A percentile compares a stretch with the other conserved stretches of the same genome.
phyloP scores from a whole-genome alignment of 2,797 vertebrate species.

The Avahi laniger region DNA sequence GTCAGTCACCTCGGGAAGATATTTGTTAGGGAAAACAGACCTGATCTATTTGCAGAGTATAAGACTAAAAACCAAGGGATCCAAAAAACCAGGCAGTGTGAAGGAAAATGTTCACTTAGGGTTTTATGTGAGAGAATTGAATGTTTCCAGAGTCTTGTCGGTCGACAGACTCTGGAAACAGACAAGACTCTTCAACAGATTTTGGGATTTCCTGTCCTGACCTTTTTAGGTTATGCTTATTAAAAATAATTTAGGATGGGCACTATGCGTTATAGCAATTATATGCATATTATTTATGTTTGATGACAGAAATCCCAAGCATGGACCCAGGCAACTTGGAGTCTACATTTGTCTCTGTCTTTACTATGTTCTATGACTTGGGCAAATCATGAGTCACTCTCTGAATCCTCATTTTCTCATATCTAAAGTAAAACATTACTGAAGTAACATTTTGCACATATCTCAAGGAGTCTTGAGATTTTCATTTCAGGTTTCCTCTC shows the following conservation, averaged over 20 bases:
- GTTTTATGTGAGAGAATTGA: neutral
- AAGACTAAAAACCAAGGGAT: neutral
- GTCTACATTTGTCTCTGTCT: neutral
- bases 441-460: neutral
- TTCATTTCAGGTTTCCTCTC: neutral
- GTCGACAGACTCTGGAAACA: too few relatives aligned
- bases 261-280: neutral
- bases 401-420: neutral
- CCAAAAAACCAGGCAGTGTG: neutral
- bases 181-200: neutral
- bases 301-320: neutral
- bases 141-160: neutral
- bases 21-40: neutral
- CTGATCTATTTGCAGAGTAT: neutral
- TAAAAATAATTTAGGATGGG: neutral
- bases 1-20: neutral
- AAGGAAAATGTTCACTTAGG: neutral
- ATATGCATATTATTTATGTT: neutral
- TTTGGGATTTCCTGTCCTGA: neutral
- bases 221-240: neutral
- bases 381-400: neutral
- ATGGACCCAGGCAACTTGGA: neutral
- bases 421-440: neutral
- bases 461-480: neutral
- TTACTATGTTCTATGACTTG: neutral